Evolutionary conservation across 2,113 vertebrate species (phyloP).

Genomic region (Phainopepla nitens): DNA sequence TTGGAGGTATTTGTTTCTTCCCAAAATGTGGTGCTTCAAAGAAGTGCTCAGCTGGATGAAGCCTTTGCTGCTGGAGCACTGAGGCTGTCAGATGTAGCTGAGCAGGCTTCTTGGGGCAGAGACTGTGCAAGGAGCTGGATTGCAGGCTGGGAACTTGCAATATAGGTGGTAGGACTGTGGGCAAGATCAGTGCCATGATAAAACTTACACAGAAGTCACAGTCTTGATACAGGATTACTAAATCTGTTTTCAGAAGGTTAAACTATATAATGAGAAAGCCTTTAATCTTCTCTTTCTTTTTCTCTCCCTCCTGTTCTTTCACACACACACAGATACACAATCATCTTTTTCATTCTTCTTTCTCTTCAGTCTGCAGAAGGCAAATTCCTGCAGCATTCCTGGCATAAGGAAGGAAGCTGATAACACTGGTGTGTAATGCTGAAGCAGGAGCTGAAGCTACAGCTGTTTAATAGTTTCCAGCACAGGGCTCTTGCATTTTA

Average conservation of each 20-base stretch:
- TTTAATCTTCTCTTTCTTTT: background rate
- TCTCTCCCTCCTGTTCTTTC: background rate
- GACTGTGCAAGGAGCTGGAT: background rate
- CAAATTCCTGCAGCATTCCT: conserved; percentile 23
- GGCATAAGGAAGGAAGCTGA: background rate
- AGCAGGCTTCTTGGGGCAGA: background rate
- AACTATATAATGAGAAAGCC: background rate
- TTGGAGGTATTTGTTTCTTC: background rate
- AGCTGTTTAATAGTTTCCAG: background rate
- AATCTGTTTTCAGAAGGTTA: background rate
- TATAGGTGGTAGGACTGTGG: background rate
- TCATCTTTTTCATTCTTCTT: background rate
- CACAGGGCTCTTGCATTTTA: background rate
- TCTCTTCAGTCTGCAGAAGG: background rate
- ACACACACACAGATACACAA: background rate
- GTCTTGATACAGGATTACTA: background rate
- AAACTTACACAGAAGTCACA: background rate
- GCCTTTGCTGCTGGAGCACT: background rate
- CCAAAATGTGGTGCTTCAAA: background rate
- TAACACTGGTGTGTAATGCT: background rate
- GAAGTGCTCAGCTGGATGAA: background rate
- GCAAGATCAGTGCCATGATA: background rate
- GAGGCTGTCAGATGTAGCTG: background rate
- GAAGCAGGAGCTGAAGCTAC: background rate
- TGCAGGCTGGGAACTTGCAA: background rate